phyloP scores from a whole-genome alignment of 2,113 vertebrate genomes.

The Hippolais icterina region DNA sequence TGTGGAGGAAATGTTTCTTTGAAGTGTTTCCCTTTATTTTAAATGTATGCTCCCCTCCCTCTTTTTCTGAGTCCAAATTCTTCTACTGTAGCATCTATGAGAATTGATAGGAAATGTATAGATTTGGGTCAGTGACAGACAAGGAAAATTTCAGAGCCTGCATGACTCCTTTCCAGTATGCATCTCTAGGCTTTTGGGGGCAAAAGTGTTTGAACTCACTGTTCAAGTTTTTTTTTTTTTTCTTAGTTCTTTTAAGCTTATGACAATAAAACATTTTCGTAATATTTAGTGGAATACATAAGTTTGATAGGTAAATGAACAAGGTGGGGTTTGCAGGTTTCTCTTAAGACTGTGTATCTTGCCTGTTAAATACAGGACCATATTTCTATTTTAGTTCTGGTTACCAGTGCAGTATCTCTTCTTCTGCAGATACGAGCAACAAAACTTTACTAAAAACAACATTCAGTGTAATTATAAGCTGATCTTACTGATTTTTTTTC shows the following conservation, averaged over 20 bases:
- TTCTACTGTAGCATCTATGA: rapidly evolving
- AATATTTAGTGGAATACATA: background rate
- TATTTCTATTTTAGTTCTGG: background rate
- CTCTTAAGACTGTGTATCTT: background rate
- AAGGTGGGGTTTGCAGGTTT: background rate
- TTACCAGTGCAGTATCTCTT: background rate
- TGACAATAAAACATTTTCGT: background rate
- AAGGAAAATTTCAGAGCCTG: background rate
- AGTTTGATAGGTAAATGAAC: background rate
- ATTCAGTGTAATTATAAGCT: background rate
- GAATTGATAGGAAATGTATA: background rate
- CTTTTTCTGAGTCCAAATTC: background rate
- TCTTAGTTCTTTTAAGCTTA: background rate
- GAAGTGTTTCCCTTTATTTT: background rate
- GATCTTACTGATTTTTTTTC: background rate
- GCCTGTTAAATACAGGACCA: background rate
- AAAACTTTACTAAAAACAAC: background rate
- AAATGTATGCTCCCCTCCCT: background rate
- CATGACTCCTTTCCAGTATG: rapidly evolving
- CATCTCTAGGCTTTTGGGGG: background rate
- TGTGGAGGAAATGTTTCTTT: background rate
- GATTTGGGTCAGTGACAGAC: background rate
- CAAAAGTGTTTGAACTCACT: background rate
- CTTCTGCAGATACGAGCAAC: background rate
- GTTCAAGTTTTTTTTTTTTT: background rate